Evolutionary conservation across 2,113 vertebrate genomes (phyloP).

Genomic region (Sinocyclocheilus grahami): DNA sequence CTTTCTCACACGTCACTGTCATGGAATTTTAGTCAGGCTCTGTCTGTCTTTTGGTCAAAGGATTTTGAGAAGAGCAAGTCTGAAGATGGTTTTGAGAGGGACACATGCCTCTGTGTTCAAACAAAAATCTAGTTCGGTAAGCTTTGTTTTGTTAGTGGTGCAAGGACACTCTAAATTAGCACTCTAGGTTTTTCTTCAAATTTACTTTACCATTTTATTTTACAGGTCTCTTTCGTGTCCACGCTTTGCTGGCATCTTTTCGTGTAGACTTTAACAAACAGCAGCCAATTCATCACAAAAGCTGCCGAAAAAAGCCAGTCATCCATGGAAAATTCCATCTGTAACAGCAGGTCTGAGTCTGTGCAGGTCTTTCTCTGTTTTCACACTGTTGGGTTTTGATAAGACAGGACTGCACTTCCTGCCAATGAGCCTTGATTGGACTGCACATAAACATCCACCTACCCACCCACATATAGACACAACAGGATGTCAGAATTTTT

Average conservation of each 20-base stretch:
- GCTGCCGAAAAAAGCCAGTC: constrained; percentile 21
- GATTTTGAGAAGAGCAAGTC: background rate
- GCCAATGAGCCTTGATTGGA: background rate
- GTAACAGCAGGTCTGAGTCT: constrained; percentile 8
- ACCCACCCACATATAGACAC: constrained; percentile 23
- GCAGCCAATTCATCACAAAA: constrained; percentile 1
- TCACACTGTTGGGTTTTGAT: constrained; percentile 34
- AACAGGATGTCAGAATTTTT: constrained; percentile 24
- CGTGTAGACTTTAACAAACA: constrained; percentile 20
- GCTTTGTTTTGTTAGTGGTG: constrained; percentile 3
- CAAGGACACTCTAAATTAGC: background rate
- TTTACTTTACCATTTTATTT: constrained; percentile 18
- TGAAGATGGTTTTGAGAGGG: background rate
- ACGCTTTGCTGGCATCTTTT: background rate
- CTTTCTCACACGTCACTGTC: background rate
- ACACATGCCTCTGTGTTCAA: background rate
- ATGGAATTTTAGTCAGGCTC: constrained; percentile 8
- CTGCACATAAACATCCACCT: constrained; percentile 11
- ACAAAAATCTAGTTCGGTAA: background rate
- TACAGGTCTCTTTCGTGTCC: background rate
- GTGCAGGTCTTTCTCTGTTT: constrained; percentile 18
- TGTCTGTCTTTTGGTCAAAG: background rate
- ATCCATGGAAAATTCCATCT: constrained; percentile 20
- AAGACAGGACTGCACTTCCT: constrained; percentile 4
- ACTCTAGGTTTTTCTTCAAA: background rate